Percentiles rank a stretch among this genome's conserved stretches.
phyloP scores from a whole-genome alignment of 2,797 vertebrate genomes.

The Argentina silus region DNA sequence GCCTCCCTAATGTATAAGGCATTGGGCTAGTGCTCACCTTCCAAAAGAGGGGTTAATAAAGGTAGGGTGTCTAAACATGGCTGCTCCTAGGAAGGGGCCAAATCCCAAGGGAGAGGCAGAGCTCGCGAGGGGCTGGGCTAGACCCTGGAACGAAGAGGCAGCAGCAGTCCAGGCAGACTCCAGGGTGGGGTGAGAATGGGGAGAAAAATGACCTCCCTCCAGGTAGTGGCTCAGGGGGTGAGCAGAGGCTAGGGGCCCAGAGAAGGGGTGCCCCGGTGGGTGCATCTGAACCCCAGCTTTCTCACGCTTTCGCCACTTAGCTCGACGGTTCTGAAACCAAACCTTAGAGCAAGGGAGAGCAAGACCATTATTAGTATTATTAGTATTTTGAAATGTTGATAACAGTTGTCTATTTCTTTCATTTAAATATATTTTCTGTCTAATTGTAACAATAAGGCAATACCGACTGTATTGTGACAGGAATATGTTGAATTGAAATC shows the following conservation, averaged over 20 bases:
- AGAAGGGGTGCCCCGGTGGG: slow-evolving; percentile 80
- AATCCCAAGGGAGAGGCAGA: slow-evolving; percentile 80
- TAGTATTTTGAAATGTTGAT: neutral
- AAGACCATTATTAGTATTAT: neutral
- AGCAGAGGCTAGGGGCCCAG: slow-evolving; percentile 77
- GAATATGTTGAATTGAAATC: neutral
- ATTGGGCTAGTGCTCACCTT: slow-evolving; percentile 73
- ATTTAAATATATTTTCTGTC: neutral
- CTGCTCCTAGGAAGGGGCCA: slow-evolving; percentile 84
- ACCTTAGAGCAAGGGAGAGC: slow-evolving; percentile 66
- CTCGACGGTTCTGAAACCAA: slow-evolving; percentile 90
- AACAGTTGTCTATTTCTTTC: neutral
- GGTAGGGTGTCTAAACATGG: slow-evolving; percentile 85
- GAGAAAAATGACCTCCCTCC: slow-evolving; percentile 82
- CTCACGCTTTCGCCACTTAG: slow-evolving; percentile 90
- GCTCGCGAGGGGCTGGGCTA: slow-evolving; percentile 75
- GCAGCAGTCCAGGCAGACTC: slow-evolving; percentile 73
- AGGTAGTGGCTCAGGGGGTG: slow-evolving; percentile 85
- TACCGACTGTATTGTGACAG: neutral
- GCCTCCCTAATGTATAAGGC: neutral
- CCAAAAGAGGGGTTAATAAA: slow-evolving; percentile 85
- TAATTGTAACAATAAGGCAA: neutral
- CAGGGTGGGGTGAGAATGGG: slow-evolving; percentile 78
- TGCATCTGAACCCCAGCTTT: slow-evolving; percentile 84
- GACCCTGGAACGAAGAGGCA: slow-evolving; percentile 76